Base-by-base conservation (phyloP, 2,888 invertebrate genomes). In the Chirona hameri region DNA sequence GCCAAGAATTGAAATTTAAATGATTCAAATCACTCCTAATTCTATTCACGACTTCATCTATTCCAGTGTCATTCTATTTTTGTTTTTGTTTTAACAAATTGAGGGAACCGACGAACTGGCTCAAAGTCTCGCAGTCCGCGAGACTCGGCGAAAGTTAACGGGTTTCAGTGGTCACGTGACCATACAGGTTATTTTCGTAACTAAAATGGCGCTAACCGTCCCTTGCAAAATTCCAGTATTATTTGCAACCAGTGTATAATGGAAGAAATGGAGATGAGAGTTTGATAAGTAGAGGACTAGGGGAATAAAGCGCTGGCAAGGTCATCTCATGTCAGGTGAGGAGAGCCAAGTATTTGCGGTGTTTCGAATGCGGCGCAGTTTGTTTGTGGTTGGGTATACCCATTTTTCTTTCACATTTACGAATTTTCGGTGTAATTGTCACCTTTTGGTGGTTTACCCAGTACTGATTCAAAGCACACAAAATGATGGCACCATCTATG, bases 161-260 rank as follows among this genome's bases (percentile, higher is more conserved):
- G 76, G 24, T 24, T 46, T 24, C 10, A 76, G 10, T 76, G 80
- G 80, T 80, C 80, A 80, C 80, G 80, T 80, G 80, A 80, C 80
- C 80, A 80, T 52, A 80, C 48, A 80, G 52, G 48, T 29, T 80
- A 55, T 80, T 80, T 80, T 80, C 80, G 80, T 80, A 55, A 80
- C 48, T 80, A 80, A 80, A 80, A 80, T 80, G 80, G 80, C 80
- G 80, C 80, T 80, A 80, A 80, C 80, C 48, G 80, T 80, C 48
- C 52, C 39, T 46, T 76, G 76, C 76, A 76, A 76, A 76, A 76
- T 76, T 76, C 46, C 76, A 76, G 76, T 76, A 46, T 76, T 46
- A 76, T 76, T 46, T 76, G 76, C 76, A 46, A 39, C 0, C 21
- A 24, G 76, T 76, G 76, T 24, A 46, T 76, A 46, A 76, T 76